Conservation (phyloP, 1,140 invertebrate species). For the Drosophila melanogaster region Release_6_plus_ISO1_MT NT_037436.4:17000501-17001000, state of each 20-base stretch:
- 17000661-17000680: not conserved
- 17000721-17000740: too few relatives aligned
- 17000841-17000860: not conserved
- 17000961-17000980: not conserved
- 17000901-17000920: not conserved
- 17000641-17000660: constrained; percentile 10
- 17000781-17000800: too few relatives aligned
- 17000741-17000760: too few relatives aligned
- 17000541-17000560: constrained; percentile 13
- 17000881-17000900: not conserved
- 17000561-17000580: constrained; percentile 38
- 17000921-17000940: not conserved
- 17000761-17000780: too few relatives aligned
- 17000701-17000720: not conserved
- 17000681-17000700: too few relatives aligned
- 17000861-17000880: not conserved
- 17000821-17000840: too few relatives aligned
- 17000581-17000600: constrained; percentile 38
- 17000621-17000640: constrained; percentile 41
- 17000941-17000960: not conserved
- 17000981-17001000: not conserved
- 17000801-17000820: too few relatives aligned
- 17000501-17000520: constrained; percentile 21
- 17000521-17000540: constrained; percentile 21
- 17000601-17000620: constrained; percentile 41